Conservation (phyloP, 2,888 invertebrate genomes). For the Parnassius apollo region DNA sequence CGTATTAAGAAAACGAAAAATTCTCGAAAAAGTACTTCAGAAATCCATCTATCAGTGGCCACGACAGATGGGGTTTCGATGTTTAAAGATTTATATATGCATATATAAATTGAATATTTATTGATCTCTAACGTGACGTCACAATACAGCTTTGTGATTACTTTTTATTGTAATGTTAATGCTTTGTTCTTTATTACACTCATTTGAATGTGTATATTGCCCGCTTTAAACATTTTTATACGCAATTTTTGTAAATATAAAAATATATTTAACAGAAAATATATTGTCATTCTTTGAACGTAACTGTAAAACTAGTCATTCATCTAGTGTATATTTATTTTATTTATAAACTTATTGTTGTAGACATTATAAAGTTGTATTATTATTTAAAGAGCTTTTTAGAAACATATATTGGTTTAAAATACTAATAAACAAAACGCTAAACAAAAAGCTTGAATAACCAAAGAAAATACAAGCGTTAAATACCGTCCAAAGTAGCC, state of each 20-base stretch:
- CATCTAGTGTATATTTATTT: conserved; percentile 79
- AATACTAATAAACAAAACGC: conserved; percentile 30
- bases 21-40: conserved; percentile 50
- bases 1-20: conserved; percentile 64
- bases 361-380: conserved; percentile 35
- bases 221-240: conserved; percentile 48
- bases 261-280: conserved; percentile 45
- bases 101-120: conserved; percentile 68
- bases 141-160: conserved; percentile 72
- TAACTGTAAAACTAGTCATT: conserved; percentile 78
- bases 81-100: conserved; percentile 66
- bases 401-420: conserved; percentile 31
- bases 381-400: conserved; percentile 36
- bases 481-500: conserved; percentile 35
- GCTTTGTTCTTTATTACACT: conserved; percentile 60
- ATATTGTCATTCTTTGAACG: conserved; percentile 57
- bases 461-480: conserved; percentile 51
- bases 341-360: conserved; percentile 45
- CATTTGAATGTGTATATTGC: conserved; percentile 63
- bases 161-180: conserved; percentile 39
- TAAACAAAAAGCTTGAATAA: conserved; percentile 45
- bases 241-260: conserved; percentile 48
- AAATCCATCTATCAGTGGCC: conserved; percentile 71
- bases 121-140: conserved; percentile 80
- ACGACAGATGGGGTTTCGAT: conserved; percentile 61